A percentile compares a stretch with the other conserved stretches of the same genome.
These are phyloP conservation scores for Machaerirhynchus nigripectus DNA, from an alignment of 2,113 vertebrate species.

Conservation along the genomic window DNA sequence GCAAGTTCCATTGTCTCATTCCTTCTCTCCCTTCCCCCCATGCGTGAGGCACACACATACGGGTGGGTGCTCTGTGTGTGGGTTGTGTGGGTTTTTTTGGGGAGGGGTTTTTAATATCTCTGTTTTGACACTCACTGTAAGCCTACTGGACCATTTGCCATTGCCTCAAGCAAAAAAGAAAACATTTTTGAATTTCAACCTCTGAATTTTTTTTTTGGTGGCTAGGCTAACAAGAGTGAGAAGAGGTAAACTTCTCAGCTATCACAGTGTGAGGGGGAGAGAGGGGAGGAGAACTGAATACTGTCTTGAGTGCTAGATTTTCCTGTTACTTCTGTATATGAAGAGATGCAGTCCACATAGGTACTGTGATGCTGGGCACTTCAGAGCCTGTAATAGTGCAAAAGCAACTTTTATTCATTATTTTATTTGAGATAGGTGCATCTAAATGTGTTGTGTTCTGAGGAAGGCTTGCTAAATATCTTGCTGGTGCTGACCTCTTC, in stretches of 20 bases:
- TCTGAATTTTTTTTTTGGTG: neutral
- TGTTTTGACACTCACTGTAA: neutral
- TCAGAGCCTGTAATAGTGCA: neutral
- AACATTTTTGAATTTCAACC: neutral
- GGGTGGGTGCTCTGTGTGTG: neutral
- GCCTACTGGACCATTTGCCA: neutral
- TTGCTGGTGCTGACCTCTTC: neutral
- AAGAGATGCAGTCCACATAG: neutral
- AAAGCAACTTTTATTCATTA: neutral
- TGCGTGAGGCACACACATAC: neutral
- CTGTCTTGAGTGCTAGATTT: neutral
- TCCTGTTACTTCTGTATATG: neutral
- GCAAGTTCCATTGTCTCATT: conserved; percentile 19
- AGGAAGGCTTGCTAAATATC: neutral
- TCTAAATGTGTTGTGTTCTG: neutral
- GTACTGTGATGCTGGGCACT: neutral
- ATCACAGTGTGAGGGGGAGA: neutral
- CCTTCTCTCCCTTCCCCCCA: neutral
- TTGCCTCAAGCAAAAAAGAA: neutral
- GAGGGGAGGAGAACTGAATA: neutral
- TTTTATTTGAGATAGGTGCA: neutral
- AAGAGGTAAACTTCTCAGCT: neutral
- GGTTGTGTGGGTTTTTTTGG: neutral
- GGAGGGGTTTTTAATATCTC: neutral
- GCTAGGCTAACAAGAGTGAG: neutral